Conservation (phyloP, 2,888 invertebrate species). For the Cinara cedri region DNA sequence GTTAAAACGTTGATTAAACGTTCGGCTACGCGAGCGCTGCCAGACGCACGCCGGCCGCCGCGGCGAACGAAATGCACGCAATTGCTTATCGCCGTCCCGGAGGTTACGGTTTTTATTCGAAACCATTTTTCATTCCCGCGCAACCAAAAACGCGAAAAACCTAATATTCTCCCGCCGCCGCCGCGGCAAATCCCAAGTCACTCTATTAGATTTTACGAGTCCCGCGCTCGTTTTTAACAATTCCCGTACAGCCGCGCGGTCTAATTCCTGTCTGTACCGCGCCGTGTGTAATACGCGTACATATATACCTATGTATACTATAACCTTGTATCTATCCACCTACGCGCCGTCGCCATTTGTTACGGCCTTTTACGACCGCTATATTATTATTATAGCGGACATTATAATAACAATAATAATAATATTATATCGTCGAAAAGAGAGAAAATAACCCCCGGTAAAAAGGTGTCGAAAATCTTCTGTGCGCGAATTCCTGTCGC, state of each 20-base stretch:
- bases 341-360: not conserved
- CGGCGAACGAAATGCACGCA: not conserved
- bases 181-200: not conserved
- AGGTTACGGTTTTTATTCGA: not conserved
- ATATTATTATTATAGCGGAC: not conserved
- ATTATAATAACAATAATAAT: too few species aligned
- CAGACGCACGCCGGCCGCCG: not conserved
- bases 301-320: too few species aligned
- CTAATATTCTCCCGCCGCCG: not conserved
- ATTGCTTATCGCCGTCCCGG: constrained; percentile 2
- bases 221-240: not conserved
- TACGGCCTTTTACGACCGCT: not conserved
- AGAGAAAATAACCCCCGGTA: too few species aligned
- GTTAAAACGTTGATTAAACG: constrained; percentile 23
- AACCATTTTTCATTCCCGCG: not conserved
- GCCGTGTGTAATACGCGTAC: too few species aligned
- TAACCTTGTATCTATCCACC: too few species aligned
- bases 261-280: not conserved
- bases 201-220: constrained; percentile 2
- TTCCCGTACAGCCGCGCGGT: not conserved
- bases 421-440: too few species aligned
- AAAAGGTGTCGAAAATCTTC: too few species aligned
- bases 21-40: not conserved
- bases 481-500: too few species aligned
- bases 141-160: not conserved